A percentile compares a stretch with the other conserved stretches of the same genome.
phyloP scores from a whole-genome alignment of 1,140 invertebrate genomes.

The Delia radicum region DNA sequence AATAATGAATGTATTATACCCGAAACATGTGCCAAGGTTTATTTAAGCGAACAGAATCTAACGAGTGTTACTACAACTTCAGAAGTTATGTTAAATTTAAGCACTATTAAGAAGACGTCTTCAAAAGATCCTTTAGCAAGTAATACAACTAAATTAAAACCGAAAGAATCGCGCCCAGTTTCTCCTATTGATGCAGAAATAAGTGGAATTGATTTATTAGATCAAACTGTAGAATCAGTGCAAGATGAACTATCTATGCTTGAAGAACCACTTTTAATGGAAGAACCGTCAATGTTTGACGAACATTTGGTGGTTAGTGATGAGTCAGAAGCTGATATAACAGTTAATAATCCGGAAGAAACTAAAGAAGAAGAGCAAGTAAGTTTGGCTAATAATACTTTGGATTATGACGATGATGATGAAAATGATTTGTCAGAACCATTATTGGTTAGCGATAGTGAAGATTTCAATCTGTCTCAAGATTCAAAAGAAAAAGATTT shows the following conservation, averaged over 20 bases:
- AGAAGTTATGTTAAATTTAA: too few relatives aligned
- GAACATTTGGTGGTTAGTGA: conserved; percentile 37
- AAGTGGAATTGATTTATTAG: conserved; percentile 46
- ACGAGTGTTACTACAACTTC: neutral
- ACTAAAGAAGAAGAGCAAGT: neutral
- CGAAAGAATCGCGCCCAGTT: conserved; percentile 29
- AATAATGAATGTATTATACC: neutral
- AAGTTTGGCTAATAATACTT: neutral
- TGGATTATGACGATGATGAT: neutral
- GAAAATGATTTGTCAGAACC: neutral
- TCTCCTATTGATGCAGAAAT: conserved; percentile 33
- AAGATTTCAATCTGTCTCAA: neutral
- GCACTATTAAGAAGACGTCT: neutral
- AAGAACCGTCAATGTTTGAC: conserved; percentile 3
- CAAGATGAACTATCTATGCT: conserved; percentile 2
- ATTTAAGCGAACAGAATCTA: neutral
- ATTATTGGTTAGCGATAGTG: neutral
- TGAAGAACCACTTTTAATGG: conserved; percentile 24
- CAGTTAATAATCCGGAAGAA: neutral
- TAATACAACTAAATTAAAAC: neutral
- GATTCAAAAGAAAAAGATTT: neutral
- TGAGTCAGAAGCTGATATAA: conserved; percentile 29
- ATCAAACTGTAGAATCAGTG: conserved; percentile 42
- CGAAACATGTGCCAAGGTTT: neutral
- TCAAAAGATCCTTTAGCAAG: conserved; percentile 20